Evolutionary conservation across 2,797 vertebrate species (phyloP).

Genomic region (Lepidocolaptes lacrymiger): DNA sequence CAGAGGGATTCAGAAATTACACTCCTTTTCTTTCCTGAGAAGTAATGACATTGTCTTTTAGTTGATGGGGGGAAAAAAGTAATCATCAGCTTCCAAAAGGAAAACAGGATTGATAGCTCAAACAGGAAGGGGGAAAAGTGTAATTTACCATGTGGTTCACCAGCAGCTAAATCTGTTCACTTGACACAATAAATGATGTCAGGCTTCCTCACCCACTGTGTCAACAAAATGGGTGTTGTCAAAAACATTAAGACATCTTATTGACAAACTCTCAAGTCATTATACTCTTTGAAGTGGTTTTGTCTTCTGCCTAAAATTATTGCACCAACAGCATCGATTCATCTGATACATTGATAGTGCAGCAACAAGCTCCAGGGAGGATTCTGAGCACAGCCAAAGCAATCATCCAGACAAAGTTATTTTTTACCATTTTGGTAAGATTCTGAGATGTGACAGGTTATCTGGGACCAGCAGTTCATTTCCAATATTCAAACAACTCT

Average conservation of each 20-base stretch:
- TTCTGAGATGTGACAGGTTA: background rate
- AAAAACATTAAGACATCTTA: conserved; percentile 78
- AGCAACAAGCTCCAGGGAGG: conserved; percentile 38
- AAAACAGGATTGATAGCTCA: conserved; percentile 55
- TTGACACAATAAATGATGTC: conserved; percentile 78
- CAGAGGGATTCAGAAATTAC: conserved; percentile 25
- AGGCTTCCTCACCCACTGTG: conserved; percentile 74
- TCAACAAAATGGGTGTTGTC: conserved; percentile 79
- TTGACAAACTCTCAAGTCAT: conserved; percentile 81
- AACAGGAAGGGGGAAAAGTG: conserved; percentile 55
- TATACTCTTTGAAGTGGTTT: conserved; percentile 78
- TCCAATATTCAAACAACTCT: background rate
- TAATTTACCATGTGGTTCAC: conserved; percentile 71
- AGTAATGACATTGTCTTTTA: conserved; percentile 47
- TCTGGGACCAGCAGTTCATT: background rate
- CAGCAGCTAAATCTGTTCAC: conserved; percentile 74
- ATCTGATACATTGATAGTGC: conserved; percentile 71
- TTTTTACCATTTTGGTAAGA: background rate
- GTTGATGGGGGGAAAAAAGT: background rate
- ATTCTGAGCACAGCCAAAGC: conserved; percentile 52
- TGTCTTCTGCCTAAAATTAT: conserved; percentile 79
- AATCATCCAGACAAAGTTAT: conserved; percentile 40
- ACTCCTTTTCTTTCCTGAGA: conserved; percentile 23
- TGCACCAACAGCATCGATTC: conserved; percentile 73
- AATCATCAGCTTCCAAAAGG: conserved; percentile 58